Evolutionary conservation across 2,888 invertebrate species (phyloP), one percentile per base, ranked within the genome.

Genomic region (Drosophila picticornis): DNA sequence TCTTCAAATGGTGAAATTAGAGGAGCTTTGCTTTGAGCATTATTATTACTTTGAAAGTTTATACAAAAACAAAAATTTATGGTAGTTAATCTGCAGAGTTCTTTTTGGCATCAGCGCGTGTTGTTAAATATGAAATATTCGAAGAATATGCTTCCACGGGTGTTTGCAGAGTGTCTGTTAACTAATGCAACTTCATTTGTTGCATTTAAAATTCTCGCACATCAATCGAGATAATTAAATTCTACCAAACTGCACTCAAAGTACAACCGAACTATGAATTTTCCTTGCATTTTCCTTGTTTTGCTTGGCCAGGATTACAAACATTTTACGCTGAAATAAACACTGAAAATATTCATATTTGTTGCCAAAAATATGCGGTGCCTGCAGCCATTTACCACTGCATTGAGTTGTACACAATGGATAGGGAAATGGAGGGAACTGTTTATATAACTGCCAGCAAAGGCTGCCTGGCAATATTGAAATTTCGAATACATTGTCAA

Each of bases 321-420:
- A 38, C 43, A 58, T 75, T 84, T 70, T 58, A 56, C 56, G 63
- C 52, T 9, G 67, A 75, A 82, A 53, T 70, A 66, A 77, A 63
- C 78, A 69, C 40, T 50, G 62, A 51, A 77, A 87, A 77, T 68
- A 71, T 72, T 66, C 65, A 80, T 48, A 71, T 75, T 73, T 71
- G 66, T 52, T 61, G 57, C 64, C 81, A 36, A 67, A 69, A 76
- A 68, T 80, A 50, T 82, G 58, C 48, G 68, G 63, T 64, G 38
- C 11, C 48, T 62, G 60, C 40, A 56, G 13, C 34, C 56, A 43
- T 65, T 73, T 38, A 27, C 51, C 16, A 46, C 31, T 36, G 51
- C 22, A 16, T 13, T 27, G 2, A n/a, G 38, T 52, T 38, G 29
- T 11, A 10, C 16, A 29, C 13, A 29, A 22, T 13, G 10, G 25